phyloP scores from a whole-genome alignment of 1,140 invertebrate genomes.

The Drosophila bipectinata region DNA sequence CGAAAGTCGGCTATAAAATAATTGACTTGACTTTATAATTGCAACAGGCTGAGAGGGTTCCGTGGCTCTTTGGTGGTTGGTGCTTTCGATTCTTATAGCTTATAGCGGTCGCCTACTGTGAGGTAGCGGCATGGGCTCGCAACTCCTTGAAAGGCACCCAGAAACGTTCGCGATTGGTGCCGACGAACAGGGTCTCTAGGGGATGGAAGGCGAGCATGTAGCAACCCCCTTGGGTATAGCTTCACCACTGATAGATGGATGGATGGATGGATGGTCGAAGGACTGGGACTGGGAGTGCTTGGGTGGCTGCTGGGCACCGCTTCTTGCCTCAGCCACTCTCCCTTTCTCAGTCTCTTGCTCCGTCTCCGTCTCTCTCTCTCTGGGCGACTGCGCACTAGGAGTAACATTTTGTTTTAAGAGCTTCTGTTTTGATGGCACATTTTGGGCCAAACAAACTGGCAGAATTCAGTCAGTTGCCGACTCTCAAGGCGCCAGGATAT shows the following conservation, averaged over 20 bases:
- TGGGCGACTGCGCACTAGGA: conserved; percentile 24
- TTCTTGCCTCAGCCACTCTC: background rate
- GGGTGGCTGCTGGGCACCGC: conserved; percentile 48
- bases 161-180: conserved; percentile 70
- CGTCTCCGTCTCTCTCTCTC: conserved; percentile 6
- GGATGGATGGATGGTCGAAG: background rate
- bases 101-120: conserved; percentile 57
- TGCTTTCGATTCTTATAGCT: background rate
- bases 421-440: conserved; percentile 59
- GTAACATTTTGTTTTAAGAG: conserved; percentile 73
- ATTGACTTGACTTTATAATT: conserved; percentile 79
- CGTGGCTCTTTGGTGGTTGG: conserved; percentile 5
- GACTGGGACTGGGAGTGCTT: conserved; percentile 42
- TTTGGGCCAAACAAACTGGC: conserved; percentile 49
- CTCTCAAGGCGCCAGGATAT: conserved; percentile 79
- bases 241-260: conserved; percentile 40
- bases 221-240: conserved; percentile 71
- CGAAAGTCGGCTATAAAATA: conserved; percentile 70
- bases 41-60: conserved; percentile 43
- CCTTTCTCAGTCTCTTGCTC: background rate
- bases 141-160: conserved; percentile 48
- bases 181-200: conserved; percentile 48
- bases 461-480: conserved; percentile 71
- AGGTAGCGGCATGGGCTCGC: conserved; percentile 56
- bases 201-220: conserved; percentile 43